Evolutionary conservation across 2,888 invertebrate species (phyloP).

Genomic region (Dryobota labecula): DNA sequence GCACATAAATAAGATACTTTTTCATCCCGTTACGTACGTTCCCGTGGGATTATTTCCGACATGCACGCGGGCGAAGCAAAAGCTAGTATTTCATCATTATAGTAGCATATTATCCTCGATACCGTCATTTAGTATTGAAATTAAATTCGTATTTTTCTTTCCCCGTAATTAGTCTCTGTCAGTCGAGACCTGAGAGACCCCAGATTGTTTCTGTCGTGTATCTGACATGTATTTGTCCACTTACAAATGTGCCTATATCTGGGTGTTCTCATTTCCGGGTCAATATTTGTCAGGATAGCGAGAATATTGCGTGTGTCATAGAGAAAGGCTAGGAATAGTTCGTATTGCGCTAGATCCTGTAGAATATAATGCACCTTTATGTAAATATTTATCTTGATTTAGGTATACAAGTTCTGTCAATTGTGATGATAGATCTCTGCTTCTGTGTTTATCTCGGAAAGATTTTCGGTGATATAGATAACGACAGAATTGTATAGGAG

Average conservation of each 20-base stretch:
- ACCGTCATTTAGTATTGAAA: constrained; percentile 54
- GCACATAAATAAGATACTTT: too few relatives aligned
- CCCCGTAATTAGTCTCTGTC: constrained; percentile 68
- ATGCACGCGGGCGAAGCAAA: too few relatives aligned
- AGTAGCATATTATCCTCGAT: constrained; percentile 12
- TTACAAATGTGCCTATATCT: background rate
- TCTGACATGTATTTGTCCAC: constrained; percentile 29
- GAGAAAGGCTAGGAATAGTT: constrained; percentile 43
- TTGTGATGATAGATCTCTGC: constrained; percentile 4
- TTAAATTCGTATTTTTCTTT: constrained; percentile 67
- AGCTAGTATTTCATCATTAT: too few relatives aligned
- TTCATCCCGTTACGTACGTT: too few relatives aligned
- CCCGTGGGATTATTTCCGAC: too few relatives aligned
- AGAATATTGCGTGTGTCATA: constrained; percentile 29
- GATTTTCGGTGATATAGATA: constrained; percentile 13
- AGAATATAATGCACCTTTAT: constrained; percentile 27
- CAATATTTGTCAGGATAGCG: constrained; percentile 50
- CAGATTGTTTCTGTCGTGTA: constrained; percentile 58
- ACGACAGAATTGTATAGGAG: too few relatives aligned
- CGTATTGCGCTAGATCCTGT: constrained; percentile 46
- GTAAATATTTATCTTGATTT: constrained; percentile 46
- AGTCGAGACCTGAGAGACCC: constrained; percentile 45
- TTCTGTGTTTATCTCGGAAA: constrained; percentile 38
- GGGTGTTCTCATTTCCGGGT: constrained; percentile 42
- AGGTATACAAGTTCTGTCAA: constrained; percentile 29